These are phyloP conservation scores for Automeris io DNA, from an alignment of 2,888 invertebrate genomes.

Conservation along the genomic window DNA sequence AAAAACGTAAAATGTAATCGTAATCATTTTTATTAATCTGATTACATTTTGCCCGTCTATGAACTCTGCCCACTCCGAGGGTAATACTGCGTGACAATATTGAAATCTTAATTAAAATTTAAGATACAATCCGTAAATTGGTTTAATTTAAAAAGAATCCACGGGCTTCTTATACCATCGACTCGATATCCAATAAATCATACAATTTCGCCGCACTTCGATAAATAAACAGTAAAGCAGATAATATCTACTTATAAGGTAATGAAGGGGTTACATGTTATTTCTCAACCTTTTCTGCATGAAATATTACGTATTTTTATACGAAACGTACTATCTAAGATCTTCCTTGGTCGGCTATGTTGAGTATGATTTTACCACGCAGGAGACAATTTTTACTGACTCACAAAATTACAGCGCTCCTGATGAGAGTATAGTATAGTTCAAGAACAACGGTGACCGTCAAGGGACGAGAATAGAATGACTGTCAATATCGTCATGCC, in stretches of 20 bases:
- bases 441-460: no score
- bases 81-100: no score
- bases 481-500: no score
- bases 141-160: background rate
- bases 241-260: conserved; percentile 1
- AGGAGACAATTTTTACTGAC: no score
- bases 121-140: background rate
- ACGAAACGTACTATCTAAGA: background rate
- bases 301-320: background rate
- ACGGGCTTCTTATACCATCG: background rate
- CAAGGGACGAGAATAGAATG: no score
- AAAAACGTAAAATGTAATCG: no score
- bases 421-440: no score
- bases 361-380: background rate
- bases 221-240: background rate
- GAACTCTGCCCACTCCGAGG: no score
- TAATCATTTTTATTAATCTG: no score
- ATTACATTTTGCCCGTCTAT: no score
- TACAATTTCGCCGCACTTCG: background rate
- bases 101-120: background rate
- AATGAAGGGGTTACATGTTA: background rate
- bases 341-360: background rate
- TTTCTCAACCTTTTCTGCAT: background rate
- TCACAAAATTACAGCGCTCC: no score
- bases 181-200: background rate